phyloP scores from a whole-genome alignment of 2,888 invertebrate genomes.

The Netelia inedita region DNA sequence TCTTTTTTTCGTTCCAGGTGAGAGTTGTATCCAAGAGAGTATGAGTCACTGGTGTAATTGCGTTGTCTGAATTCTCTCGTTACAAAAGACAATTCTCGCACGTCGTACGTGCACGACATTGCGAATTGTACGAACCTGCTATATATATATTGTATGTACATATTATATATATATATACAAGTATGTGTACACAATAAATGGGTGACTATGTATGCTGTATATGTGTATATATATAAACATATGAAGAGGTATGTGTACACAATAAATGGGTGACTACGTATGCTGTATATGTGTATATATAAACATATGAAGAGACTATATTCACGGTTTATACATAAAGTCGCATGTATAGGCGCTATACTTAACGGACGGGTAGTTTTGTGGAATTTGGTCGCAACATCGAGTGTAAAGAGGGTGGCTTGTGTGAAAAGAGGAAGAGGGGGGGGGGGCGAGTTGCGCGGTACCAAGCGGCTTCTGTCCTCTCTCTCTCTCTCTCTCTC shows the following conservation, averaged over 20 bases:
- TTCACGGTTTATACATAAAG: neutral
- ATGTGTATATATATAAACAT: neutral
- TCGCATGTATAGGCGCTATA: constrained; percentile 24
- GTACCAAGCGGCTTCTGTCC: constrained; percentile 32
- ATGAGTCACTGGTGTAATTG: constrained; percentile 49
- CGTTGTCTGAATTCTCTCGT: constrained; percentile 57
- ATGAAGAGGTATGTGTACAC: neutral
- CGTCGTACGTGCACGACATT: constrained; percentile 53
- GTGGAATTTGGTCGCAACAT: constrained; percentile 52
- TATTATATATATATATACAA: neutral
- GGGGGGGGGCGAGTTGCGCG: neutral
- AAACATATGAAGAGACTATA: neutral
- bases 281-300: neutral
- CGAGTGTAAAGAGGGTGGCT: constrained; percentile 18
- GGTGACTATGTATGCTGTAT: neutral
- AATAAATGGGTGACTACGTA: neutral
- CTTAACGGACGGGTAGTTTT: constrained; percentile 59
- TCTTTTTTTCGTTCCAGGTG: constrained; percentile 36
- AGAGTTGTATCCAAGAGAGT: neutral
- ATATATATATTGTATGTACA: neutral
- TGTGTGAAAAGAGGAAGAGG: constrained; percentile 24
- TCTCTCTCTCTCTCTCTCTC: constrained; percentile 14
- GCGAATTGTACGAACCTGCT: constrained; percentile 41
- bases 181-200: neutral
- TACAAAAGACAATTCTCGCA: constrained; percentile 58